Evolutionary conservation across 2,113 vertebrate species (phyloP).

Genomic region (Cepphus grylle): DNA sequence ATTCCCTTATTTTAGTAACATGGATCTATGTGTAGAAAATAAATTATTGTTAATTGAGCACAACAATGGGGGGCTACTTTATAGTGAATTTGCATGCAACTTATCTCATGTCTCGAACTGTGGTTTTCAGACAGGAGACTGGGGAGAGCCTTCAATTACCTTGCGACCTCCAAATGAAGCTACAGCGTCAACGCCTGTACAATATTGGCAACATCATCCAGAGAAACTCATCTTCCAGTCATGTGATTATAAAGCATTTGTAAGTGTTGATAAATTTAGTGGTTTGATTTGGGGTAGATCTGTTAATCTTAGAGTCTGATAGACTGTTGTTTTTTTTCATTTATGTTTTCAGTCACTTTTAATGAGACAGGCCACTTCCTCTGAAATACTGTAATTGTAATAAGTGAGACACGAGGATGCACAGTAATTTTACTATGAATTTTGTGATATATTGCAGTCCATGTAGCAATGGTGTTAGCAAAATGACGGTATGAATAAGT

Average conservation of each 20-base stretch:
- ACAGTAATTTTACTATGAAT: background rate
- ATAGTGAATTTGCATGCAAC: background rate
- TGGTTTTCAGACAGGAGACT: slow-evolving; percentile 94
- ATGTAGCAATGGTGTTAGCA: background rate
- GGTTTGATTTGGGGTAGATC: background rate
- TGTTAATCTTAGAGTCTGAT: background rate
- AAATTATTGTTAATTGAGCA: background rate
- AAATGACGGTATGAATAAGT: background rate
- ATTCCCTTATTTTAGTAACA: background rate
- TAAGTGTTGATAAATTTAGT: slow-evolving; percentile 76
- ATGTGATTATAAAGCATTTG: slow-evolving; percentile 98
- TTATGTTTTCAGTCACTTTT: background rate
- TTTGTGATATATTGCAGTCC: background rate
- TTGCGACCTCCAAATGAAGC: slow-evolving; percentile 96
- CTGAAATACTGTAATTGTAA: background rate
- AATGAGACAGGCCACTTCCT: background rate
- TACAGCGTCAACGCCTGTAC: slow-evolving; percentile 95
- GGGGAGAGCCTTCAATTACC: slow-evolving; percentile 97
- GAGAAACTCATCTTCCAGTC: slow-evolving; percentile 99
- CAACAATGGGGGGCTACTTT: background rate
- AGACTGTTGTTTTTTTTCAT: background rate
- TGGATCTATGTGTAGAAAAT: background rate
- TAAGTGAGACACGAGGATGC: background rate
- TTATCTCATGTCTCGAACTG: slow-evolving; percentile 65
- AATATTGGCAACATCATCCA: slow-evolving; percentile 98